Evolutionary conservation across 2,797 vertebrate genomes (phyloP).

Genomic region (Rhincodon typus): DNA sequence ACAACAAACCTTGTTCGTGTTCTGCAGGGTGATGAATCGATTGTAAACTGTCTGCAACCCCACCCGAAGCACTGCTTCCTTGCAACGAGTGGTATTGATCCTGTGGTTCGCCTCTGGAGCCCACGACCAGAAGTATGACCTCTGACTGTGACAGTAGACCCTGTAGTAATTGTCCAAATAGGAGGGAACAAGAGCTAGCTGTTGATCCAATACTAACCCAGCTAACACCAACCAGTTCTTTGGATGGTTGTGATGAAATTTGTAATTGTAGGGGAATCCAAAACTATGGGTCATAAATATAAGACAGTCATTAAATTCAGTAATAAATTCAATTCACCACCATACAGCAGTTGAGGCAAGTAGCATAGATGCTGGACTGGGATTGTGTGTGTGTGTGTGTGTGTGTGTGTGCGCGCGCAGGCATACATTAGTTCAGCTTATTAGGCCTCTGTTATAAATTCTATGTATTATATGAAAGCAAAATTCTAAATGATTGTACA

Average conservation of each 20-base stretch:
- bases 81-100: slow-evolving; percentile 94
- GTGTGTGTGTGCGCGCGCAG: not conserved
- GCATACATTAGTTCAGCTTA: not conserved
- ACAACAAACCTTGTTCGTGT: slow-evolving; percentile 92
- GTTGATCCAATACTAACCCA: not conserved
- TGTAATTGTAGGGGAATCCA: not conserved
- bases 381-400: no score
- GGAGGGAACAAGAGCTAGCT: not conserved
- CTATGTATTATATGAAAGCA: not conserved
- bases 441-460: not conserved
- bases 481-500: not conserved
- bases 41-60: slow-evolving; percentile 96
- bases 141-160: not conserved
- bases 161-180: not conserved
- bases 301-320: not conserved
- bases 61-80: slow-evolving; percentile 97
- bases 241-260: not conserved
- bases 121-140: slow-evolving; percentile 82
- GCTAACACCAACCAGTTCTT: not conserved
- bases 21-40: slow-evolving; percentile 94
- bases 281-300: not conserved
- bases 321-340: no score
- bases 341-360: not conserved
- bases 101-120: slow-evolving; percentile 91
- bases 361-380: no score